A percentile compares a stretch with the other conserved stretches of the same genome.
Conservation (phyloP, 2,113 vertebrate species). For the Helogale parvula region DNA sequence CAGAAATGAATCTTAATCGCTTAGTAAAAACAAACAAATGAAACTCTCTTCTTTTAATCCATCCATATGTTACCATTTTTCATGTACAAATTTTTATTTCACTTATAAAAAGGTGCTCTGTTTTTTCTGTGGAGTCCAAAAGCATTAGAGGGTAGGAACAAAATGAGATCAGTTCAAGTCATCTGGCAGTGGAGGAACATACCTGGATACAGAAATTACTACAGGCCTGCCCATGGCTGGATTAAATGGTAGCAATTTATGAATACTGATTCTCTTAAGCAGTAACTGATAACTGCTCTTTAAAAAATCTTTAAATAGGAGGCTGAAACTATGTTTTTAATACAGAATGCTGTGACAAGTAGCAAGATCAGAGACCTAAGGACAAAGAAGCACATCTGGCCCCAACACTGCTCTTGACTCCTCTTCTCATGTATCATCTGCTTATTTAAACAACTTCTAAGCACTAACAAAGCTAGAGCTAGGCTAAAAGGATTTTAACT, state of each 20-base stretch:
- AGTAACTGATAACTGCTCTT: constrained; percentile 78
- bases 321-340: constrained; percentile 75
- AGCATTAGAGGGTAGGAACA: constrained; percentile 70
- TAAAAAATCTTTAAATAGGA: constrained; percentile 75
- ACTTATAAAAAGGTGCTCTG: constrained; percentile 70
- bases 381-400: constrained; percentile 70
- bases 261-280: constrained; percentile 76
- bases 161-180: constrained; percentile 75
- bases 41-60: background rate
- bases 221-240: constrained; percentile 69
- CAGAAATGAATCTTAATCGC: constrained; percentile 76
- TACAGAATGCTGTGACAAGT: constrained; percentile 75
- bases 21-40: background rate
- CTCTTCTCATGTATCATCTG: constrained; percentile 38
- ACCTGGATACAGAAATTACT: constrained; percentile 76
- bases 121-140: constrained; percentile 73
- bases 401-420: constrained; percentile 62
- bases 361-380: constrained; percentile 65
- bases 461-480: background rate
- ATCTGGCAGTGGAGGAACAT: constrained; percentile 63
- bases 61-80: constrained; percentile 1
- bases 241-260: constrained; percentile 78
- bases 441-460: background rate
- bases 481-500: background rate
- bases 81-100: constrained; percentile 76